These are phyloP conservation scores for Listronotus oregonensis DNA, from an alignment of 1,140 invertebrate genomes.

Conservation along the genomic window DNA sequence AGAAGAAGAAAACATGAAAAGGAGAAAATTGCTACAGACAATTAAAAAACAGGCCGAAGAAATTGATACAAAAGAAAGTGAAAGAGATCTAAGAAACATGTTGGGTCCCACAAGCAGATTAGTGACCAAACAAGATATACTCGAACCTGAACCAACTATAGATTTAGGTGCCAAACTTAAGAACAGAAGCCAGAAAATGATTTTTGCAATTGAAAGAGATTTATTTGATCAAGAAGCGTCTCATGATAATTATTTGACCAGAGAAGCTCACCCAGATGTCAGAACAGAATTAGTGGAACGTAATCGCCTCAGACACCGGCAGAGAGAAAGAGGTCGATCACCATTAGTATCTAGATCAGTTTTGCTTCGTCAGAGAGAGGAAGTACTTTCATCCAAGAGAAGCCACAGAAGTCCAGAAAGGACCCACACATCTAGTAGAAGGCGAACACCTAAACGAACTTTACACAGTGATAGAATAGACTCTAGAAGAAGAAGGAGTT, in stretches of 20 bases:
- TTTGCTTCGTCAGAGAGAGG: conserved; percentile 1
- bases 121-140: conserved; percentile 11
- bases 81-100: conserved; percentile 46
- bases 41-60: conserved; percentile 50
- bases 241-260: neutral
- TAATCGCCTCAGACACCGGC: neutral
- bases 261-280: neutral
- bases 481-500: conserved; percentile 28
- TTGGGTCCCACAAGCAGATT: conserved; percentile 37
- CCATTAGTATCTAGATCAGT: neutral
- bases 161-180: conserved; percentile 47
- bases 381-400: neutral
- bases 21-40: conserved; percentile 49
- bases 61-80: conserved; percentile 37
- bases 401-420: conserved; percentile 2
- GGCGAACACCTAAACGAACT: conserved; percentile 20
- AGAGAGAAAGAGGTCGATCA: conserved; percentile 1
- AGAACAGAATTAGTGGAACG: conserved; percentile 16
- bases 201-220: conserved; percentile 38
- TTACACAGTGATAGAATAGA: conserved; percentile 35
- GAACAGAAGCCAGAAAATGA: conserved; percentile 46
- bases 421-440: conserved; percentile 4
- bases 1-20: conserved; percentile 69
- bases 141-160: conserved; percentile 20
- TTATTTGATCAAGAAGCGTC: conserved; percentile 11